phyloP scores from a whole-genome alignment of 2,888 invertebrate genomes.

The Drosophila melanosoma region DNA sequence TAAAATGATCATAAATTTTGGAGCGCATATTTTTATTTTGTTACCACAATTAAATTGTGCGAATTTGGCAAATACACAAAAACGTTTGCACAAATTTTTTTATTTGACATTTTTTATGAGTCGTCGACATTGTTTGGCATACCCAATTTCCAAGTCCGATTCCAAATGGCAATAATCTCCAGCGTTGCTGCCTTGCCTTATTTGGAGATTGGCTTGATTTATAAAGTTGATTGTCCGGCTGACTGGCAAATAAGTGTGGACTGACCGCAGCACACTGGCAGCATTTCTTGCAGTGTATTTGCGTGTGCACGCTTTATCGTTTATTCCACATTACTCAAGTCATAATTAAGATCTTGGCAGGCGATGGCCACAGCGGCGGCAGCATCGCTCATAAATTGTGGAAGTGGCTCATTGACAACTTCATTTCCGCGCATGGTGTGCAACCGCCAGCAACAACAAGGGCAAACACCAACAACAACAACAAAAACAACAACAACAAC shows the following conservation, averaged over 20 bases:
- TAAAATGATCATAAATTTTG: slow-evolving; percentile 77
- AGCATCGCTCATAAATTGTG: slow-evolving; percentile 77
- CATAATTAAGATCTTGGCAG: slow-evolving; percentile 78
- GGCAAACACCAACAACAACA: slow-evolving; percentile 29
- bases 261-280: background rate
- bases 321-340: slow-evolving; percentile 78
- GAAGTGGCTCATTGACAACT: slow-evolving; percentile 80
- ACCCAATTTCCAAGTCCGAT: slow-evolving; percentile 26
- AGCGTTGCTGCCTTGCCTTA: slow-evolving; percentile 45
- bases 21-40: slow-evolving; percentile 19
- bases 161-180: slow-evolving; percentile 28
- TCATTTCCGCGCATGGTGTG: slow-evolving; percentile 75
- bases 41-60: slow-evolving; percentile 75
- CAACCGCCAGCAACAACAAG: slow-evolving; percentile 30
- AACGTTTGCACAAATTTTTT: slow-evolving; percentile 73
- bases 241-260: slow-evolving; percentile 32
- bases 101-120: slow-evolving; percentile 77
- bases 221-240: slow-evolving; percentile 68
- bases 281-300: slow-evolving; percentile 70
- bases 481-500: slow-evolving; percentile 23
- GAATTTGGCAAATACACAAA: slow-evolving; percentile 78
- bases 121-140: slow-evolving; percentile 39
- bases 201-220: slow-evolving; percentile 61
- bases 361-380: slow-evolving; percentile 53
- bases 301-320: slow-evolving; percentile 79